phyloP scores from a whole-genome alignment of 92 coral and sea anemone species.

The Epizoanthus illoricatus region DNA sequence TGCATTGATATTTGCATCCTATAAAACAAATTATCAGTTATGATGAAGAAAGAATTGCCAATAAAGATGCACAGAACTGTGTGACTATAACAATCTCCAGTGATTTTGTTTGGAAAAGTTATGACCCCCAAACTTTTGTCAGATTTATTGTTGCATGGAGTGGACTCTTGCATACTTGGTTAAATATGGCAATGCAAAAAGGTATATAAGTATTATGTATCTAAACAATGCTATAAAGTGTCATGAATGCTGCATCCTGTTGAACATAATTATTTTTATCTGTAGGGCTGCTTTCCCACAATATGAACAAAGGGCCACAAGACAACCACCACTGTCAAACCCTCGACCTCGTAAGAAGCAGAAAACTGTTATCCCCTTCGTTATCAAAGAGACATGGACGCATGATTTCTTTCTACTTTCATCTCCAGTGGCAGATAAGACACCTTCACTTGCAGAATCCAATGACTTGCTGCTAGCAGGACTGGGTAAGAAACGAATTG shows the following conservation, averaged over 20 bases:
- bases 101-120: too few relatives aligned
- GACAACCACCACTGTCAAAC: neutral
- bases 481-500: constrained; percentile 34
- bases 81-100: too few relatives aligned
- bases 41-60: too few relatives aligned
- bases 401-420: constrained; percentile 22
- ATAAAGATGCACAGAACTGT: too few relatives aligned
- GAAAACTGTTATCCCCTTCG: constrained; percentile 17
- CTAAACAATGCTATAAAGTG: neutral
- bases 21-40: too few relatives aligned
- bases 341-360: constrained; percentile 17
- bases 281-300: constrained; percentile 43
- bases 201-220: neutral
- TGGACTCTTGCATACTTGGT: too few relatives aligned
- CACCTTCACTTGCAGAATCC: constrained; percentile 10
- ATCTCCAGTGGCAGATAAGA: constrained; percentile 9
- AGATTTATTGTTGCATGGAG: too few relatives aligned
- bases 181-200: too few relatives aligned
- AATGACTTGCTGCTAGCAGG: constrained; percentile 9
- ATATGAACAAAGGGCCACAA: neutral
- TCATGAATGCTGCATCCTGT: constrained; percentile 17
- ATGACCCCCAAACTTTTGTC: too few relatives aligned
- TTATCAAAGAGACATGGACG: constrained; percentile 27
- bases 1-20: too few relatives aligned
- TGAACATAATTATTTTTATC: constrained; percentile 20